Evolutionary conservation across 2,797 vertebrate genomes (phyloP).

Genomic region (Aldrovandia affinis): DNA sequence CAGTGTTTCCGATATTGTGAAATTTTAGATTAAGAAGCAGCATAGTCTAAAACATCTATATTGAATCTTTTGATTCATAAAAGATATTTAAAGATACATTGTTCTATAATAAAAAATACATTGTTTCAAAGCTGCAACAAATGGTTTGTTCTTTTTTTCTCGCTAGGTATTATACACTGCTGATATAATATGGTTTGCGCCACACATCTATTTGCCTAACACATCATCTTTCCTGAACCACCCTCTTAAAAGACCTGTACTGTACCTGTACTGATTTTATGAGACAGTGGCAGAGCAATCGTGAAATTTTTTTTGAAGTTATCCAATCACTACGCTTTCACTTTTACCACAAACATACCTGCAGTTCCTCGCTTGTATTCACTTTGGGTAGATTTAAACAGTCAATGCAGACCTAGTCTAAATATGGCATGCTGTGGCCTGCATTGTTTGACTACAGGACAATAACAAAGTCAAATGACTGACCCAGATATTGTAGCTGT

Average conservation of each 20-base stretch:
- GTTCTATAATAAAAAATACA: slow-evolving; percentile 55
- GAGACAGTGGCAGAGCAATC: not conserved
- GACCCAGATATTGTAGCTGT: slow-evolving; percentile 58
- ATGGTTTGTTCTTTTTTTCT: slow-evolving; percentile 12
- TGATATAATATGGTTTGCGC: not conserved
- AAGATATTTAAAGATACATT: slow-evolving; percentile 38
- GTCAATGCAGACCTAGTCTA: slow-evolving; percentile 48
- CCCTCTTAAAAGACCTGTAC: not conserved
- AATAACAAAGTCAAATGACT: slow-evolving; percentile 63
- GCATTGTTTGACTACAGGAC: slow-evolving; percentile 50
- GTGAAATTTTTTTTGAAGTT: not conserved
- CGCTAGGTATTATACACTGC: slow-evolving; percentile 18
- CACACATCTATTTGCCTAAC: not conserved
- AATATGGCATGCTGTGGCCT: slow-evolving; percentile 50
- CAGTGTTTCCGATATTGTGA: slow-evolving; percentile 18
- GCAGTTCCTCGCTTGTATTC: slow-evolving; percentile 37
- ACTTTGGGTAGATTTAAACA: slow-evolving; percentile 52
- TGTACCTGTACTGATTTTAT: not conserved
- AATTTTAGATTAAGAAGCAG: slow-evolving; percentile 28
- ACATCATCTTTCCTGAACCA: not conserved
- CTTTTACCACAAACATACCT: slow-evolving; percentile 26
- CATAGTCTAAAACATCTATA: slow-evolving; percentile 11
- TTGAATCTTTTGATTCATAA: not conserved
- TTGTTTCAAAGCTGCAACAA: not conserved
- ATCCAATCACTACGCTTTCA: not conserved